A percentile compares a stretch with the other conserved stretches of the same genome.
Evolutionary conservation across 1,140 invertebrate genomes (phyloP).

Genomic region (Sinonovacula constricta): DNA sequence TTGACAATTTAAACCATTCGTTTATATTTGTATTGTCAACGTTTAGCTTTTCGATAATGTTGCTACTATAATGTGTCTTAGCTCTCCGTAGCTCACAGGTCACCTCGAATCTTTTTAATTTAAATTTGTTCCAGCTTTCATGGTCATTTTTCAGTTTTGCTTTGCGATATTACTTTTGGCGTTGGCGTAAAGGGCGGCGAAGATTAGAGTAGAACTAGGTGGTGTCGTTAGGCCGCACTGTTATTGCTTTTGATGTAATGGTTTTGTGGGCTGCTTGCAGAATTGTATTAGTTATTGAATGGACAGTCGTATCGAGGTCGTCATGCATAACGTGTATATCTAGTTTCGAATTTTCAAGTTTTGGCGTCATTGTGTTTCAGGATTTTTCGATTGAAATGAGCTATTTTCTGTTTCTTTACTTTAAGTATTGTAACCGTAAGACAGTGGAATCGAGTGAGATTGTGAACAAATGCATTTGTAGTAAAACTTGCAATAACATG

Average conservation of each 20-base stretch:
- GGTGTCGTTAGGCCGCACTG: conserved; percentile 5
- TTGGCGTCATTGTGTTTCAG: conserved; percentile 5
- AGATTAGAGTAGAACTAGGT: conserved; percentile 35
- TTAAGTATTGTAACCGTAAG: background rate
- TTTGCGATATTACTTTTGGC: conserved; percentile 23
- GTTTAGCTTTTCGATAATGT: background rate
- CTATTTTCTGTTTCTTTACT: background rate
- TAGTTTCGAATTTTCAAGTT: background rate
- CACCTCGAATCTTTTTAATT: conserved; percentile 3
- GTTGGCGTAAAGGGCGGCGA: conserved; percentile 3
- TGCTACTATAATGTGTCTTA: background rate
- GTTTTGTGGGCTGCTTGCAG: background rate
- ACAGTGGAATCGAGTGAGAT: conserved; percentile 17
- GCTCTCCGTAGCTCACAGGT: background rate
- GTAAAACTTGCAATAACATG: conserved; percentile 12
- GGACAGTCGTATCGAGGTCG: background rate
- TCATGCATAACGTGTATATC: background rate
- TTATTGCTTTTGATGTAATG: conserved; percentile 42
- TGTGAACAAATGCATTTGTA: conserved; percentile 11
- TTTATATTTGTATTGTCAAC: background rate
- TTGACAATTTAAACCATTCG: no score
- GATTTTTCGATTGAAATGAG: conserved; percentile 11
- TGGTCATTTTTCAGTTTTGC: conserved; percentile 31
- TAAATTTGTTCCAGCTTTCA: conserved; percentile 3
- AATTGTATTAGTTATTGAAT: background rate